These are phyloP conservation scores for Sphaerophoria taeniata DNA, from an alignment of 2,888 invertebrate species.

Conservation along the genomic window DNA sequence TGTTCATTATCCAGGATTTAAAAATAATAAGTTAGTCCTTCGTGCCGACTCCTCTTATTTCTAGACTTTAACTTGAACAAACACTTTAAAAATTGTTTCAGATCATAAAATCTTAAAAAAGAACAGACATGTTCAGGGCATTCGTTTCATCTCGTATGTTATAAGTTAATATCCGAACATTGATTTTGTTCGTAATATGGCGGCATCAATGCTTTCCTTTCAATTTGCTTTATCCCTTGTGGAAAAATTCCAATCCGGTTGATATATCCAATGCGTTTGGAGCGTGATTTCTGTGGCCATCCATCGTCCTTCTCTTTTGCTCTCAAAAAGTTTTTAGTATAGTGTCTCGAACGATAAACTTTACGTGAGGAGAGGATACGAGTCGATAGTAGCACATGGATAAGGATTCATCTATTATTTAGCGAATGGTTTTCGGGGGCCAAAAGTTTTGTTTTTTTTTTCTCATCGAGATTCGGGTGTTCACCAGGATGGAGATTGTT, in stretches of 20 bases:
- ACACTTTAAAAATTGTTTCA: constrained; percentile 17
- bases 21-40: constrained; percentile 41
- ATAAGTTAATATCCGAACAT: constrained; percentile 74
- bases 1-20: constrained; percentile 64
- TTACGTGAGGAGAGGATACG: constrained; percentile 31
- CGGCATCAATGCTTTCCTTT: constrained; percentile 69
- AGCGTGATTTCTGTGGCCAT: constrained; percentile 65
- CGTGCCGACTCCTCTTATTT: neutral
- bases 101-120: neutral
- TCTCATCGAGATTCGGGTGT: too few species aligned
- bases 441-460: constrained; percentile 59
- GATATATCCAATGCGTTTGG: constrained; percentile 69
- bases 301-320: neutral
- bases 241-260: constrained; percentile 74
- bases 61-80: neutral
- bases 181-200: constrained; percentile 73
- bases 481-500: constrained; percentile 61
- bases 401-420: constrained; percentile 70
- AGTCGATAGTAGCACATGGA: constrained; percentile 37
- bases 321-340: too few species aligned
- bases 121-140: constrained; percentile 39
- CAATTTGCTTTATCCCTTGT: constrained; percentile 73
- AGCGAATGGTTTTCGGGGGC: constrained; percentile 61
- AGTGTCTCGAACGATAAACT: neutral
- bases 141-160: constrained; percentile 70